phyloP scores from a whole-genome alignment of 2,888 invertebrate genomes.

The Trypoxylon attenuatum region DNA sequence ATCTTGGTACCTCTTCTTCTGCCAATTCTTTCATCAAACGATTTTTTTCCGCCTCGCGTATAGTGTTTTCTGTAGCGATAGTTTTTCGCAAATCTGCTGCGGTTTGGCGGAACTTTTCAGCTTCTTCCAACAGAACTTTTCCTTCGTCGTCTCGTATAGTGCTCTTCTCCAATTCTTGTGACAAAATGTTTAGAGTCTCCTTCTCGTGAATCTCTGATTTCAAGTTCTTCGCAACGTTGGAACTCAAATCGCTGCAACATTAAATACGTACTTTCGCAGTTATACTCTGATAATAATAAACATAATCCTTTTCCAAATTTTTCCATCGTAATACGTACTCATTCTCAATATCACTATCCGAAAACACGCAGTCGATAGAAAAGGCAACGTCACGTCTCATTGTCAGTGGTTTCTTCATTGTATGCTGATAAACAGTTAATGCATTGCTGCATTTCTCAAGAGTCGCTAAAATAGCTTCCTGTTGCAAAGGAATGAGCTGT shows the following conservation, averaged over 20 bases:
- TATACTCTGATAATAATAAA: too few relatives aligned
- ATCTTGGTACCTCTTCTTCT: constrained; percentile 46
- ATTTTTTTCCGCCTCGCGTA: constrained; percentile 42
- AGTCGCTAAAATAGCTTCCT: constrained; percentile 50
- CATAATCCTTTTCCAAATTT: constrained; percentile 29
- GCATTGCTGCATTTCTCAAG: constrained; percentile 63
- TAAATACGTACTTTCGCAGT: too few relatives aligned
- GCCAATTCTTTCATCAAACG: constrained; percentile 44
- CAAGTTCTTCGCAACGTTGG: constrained; percentile 53
- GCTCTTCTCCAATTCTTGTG: constrained; percentile 52
- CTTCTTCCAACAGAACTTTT: constrained; percentile 41
- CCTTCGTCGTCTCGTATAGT: constrained; percentile 43
- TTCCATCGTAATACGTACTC: constrained; percentile 40
- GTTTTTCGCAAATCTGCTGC: constrained; percentile 38
- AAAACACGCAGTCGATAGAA: constrained; percentile 13
- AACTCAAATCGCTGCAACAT: too few relatives aligned
- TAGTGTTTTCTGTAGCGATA: constrained; percentile 40
- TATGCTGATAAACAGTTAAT: constrained; percentile 63
- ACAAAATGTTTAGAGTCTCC: constrained; percentile 55
- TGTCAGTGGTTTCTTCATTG: constrained; percentile 54
- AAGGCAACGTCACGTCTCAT: constrained; percentile 21
- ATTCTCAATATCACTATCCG: constrained; percentile 5
- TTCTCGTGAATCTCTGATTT: constrained; percentile 49
- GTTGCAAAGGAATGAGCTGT: constrained; percentile 32
- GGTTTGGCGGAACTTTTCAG: constrained; percentile 35